Evolutionary conservation across 1,140 invertebrate species (phyloP), one percentile per base, ranked within the genome.

Genomic region (Drosophila kanapiae): DNA sequence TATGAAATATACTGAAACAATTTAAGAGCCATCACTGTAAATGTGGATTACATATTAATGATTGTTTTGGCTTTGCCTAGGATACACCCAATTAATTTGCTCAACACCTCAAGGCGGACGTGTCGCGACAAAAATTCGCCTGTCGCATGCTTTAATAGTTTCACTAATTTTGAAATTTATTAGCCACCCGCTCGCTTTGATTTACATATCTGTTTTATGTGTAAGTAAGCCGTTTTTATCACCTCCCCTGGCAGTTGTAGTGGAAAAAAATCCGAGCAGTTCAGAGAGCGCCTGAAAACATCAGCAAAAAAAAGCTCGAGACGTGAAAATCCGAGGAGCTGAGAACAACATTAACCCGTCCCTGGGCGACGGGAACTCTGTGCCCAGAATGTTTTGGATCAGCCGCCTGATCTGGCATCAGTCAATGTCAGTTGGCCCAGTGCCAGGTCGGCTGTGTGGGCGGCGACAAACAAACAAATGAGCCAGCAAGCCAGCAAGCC

Each of bases 361-460:
- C 67, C 67, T 68, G 67, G 67, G 62, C 62, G 38, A 51, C 29
- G 67, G 67, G 10, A 69, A 65, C 61, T 65, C 14, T 56, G 40
- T 72, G 47, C 54, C 56, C 56, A 31, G 62, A 59, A 67, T 70
- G 74, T 58, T 70, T 18, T 56, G 51, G 64, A 64, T 60, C 69
- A 38, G 63, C 47, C 35, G 63, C 68, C 27, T 75, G 60, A 77
- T 81, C 86, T 82, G 85, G 85, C 85, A 90, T 90, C 85, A 90
- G 85, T 90, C 85, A 90, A 90, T 90, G 85, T 90, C 85, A 90
- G 85, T 82, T 90, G 85, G 85, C 85, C 42, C 70, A 84, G 60
- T 90, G 85, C 85, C 85, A 90, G 74, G 68, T 88, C 72, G 58
- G 48, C 48, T 31, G 69, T 43, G 69, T 82, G 85, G 65, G 84